Evolutionary conservation across 2,113 vertebrate genomes (phyloP), one percentile per base, ranked within the genome.

Genomic region (Erythrocercus mccallii): DNA sequence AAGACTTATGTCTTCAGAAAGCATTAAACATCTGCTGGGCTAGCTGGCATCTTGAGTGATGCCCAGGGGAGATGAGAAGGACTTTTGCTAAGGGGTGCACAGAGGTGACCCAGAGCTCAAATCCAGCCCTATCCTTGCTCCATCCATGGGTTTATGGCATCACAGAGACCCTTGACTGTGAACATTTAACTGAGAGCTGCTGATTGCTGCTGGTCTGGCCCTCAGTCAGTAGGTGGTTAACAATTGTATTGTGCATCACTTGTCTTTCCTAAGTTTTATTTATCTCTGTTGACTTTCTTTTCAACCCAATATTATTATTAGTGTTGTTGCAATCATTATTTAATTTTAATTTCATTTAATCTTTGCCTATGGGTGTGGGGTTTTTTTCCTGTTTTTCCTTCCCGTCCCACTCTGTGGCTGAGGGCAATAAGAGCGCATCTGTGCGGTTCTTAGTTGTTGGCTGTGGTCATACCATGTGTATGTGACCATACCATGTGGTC

Each of bases 21-120:
- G 22, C 7, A 27, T n/a, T 73, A 56, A 69, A 51, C 11, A 47
- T 15, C 28, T 16, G 1, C 65, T 58, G 62, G 40, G 37, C 35
- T 48, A 45, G 25, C 20, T 12, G 3, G 37, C 28, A 62, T 45
- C 42, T 48, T 71, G 37, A 56, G 22, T 3, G 9, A 28, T 79
- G 51, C 37, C 1, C 1, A 7, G 15, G 25, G 8, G 5, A 0
- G 1, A 38, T 48, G 30, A 51, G 62, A 76, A 35, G 30, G 4
- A 13, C 6, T 31, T 30, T n/a, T 68, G 61, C n/a, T 33, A 45
- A 50, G 21, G 9, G 10, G 4, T 15, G 22, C 22, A 40, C 16
- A 5, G 4, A 5, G 5, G 30, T 69, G 27, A 68, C 14, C 14
- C 47, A 51, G 22, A 65, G 31, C 12, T 22, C 15, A 15, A 53